phyloP scores from a whole-genome alignment of 1,140 invertebrate genomes.

The Drosophila yakuba region DNA sequence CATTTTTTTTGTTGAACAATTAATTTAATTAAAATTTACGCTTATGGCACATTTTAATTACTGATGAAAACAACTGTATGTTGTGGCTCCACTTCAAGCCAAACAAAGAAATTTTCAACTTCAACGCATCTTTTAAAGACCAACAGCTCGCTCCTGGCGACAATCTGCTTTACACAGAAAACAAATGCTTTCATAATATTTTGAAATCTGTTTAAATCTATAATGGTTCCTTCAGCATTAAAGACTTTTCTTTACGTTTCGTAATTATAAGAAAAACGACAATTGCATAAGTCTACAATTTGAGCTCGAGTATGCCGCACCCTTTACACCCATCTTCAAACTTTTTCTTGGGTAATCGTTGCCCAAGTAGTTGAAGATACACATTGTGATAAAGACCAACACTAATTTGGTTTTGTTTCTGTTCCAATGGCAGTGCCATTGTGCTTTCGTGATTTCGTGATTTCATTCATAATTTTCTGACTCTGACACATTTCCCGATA shows the following conservation, averaged over 20 bases:
- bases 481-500: constrained; percentile 72
- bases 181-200: not conserved
- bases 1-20: constrained; percentile 49
- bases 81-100: constrained; percentile 44
- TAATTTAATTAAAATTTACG: constrained; percentile 77
- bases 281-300: constrained; percentile 16
- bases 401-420: constrained; percentile 38
- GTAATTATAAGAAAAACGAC: constrained; percentile 20
- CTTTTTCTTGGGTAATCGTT: constrained; percentile 25
- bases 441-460: constrained; percentile 34
- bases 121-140: constrained; percentile 44
- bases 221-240: not conserved
- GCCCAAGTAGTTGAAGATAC: constrained; percentile 34
- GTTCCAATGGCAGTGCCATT: constrained; percentile 17
- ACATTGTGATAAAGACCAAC: constrained; percentile 18
- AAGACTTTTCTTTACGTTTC: not conserved
- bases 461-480: constrained; percentile 60
- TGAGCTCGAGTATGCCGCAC: constrained; percentile 5
- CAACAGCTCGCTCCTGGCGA: constrained; percentile 9
- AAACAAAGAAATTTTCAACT: constrained; percentile 51
- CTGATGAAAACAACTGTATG: constrained; percentile 29
- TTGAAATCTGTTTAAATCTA: no score
- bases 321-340: constrained; percentile 13
- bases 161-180: constrained; percentile 1
- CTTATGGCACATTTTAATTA: constrained; percentile 79